Evolutionary conservation across 2,113 vertebrate genomes (phyloP).

Genomic region (Psittacara wagleri): DNA sequence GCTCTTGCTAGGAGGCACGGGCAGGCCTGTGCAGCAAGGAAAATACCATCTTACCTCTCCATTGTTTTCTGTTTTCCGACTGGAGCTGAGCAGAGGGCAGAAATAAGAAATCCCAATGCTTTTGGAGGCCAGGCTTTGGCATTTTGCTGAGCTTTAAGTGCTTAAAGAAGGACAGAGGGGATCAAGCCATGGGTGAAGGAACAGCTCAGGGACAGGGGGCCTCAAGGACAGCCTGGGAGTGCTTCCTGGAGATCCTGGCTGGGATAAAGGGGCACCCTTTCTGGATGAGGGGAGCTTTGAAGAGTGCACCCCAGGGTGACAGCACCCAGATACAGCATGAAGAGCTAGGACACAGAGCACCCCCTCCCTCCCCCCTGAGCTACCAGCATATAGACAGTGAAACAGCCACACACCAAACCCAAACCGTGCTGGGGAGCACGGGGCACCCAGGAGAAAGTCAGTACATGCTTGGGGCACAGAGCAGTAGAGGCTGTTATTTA

Average conservation of each 20-base stretch:
- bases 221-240: background rate
- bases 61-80: background rate
- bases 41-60: background rate
- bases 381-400: background rate
- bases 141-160: background rate
- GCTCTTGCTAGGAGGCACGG: background rate
- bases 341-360: background rate
- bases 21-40: background rate
- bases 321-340: background rate
- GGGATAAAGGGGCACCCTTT: background rate
- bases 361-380: background rate
- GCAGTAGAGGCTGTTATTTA: background rate
- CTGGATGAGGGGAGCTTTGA: background rate
- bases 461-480: background rate
- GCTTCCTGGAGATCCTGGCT: background rate
- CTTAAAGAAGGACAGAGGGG: background rate
- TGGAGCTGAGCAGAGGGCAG: background rate
- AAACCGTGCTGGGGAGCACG: fast-evolving
- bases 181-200: background rate
- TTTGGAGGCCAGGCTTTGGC: background rate
- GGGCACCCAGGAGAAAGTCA: background rate
- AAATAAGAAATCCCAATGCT: background rate
- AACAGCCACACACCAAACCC: background rate
- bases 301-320: background rate
- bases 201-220: background rate